A percentile compares a stretch with the other conserved stretches of the same genome.
phyloP scores from a whole-genome alignment of 2,888 invertebrate genomes.

The Drosophila aldrichi region DNA sequence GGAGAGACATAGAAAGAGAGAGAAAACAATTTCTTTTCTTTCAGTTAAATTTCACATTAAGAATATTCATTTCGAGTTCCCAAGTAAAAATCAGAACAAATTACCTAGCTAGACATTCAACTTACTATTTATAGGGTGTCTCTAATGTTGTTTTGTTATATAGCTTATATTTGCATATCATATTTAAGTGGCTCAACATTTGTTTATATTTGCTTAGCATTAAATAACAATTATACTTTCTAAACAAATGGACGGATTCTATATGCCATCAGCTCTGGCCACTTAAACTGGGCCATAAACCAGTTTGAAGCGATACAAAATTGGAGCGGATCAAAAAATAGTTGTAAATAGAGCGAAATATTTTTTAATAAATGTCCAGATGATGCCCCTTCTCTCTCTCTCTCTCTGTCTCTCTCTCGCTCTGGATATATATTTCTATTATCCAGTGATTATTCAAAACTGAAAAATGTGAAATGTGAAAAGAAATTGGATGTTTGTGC shows the following conservation, averaged over 20 bases:
- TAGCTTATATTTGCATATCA: neutral
- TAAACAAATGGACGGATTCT: neutral
- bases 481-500: conserved; percentile 39
- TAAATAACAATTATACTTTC: conserved; percentile 7
- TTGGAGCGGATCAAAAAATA: neutral
- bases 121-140: neutral
- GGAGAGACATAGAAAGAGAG: neutral
- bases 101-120: neutral
- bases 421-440: conserved; percentile 3
- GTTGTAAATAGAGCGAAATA: neutral
- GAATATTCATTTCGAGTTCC: too few species aligned
- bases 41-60: too few species aligned
- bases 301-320: neutral
- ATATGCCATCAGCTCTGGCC: neutral
- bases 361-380: conserved; percentile 11
- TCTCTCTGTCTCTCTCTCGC: neutral
- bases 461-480: conserved; percentile 15
- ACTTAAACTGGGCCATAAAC: neutral
- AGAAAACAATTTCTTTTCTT: neutral
- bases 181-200: neutral
- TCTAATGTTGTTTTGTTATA: neutral
- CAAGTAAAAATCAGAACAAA: too few species aligned
- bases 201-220: neutral
- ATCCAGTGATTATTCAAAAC: conserved; percentile 27
- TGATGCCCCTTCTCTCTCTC: neutral